Evolutionary conservation across 2,888 invertebrate genomes (phyloP).

Genomic region (Hypomecis atomaria): DNA sequence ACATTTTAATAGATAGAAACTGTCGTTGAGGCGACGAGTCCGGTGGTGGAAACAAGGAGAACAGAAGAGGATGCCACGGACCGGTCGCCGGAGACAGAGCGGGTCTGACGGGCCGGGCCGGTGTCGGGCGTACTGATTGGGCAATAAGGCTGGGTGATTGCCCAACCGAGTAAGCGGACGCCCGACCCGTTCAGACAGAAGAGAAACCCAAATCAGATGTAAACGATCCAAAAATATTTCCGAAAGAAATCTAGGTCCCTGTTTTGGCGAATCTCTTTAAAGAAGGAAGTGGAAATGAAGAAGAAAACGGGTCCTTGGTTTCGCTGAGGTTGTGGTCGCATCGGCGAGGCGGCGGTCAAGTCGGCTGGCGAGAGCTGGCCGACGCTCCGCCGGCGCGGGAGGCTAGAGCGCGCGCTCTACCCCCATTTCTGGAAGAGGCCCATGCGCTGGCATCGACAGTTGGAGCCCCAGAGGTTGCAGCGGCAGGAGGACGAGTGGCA

Average conservation of each 20-base stretch:
- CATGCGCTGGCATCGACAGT: constrained; percentile 94
- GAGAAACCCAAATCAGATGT: constrained; percentile 49
- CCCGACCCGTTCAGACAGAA: constrained; percentile 71
- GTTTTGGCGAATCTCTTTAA: constrained; percentile 68
- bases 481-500: constrained; percentile 94
- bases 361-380: constrained; percentile 73
- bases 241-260: constrained; percentile 80
- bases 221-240: constrained; percentile 80
- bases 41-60: constrained; percentile 50
- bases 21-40: constrained; percentile 62
- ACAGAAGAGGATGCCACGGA: constrained; percentile 56
- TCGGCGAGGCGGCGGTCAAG: constrained; percentile 76
- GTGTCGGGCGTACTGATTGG: constrained; percentile 85
- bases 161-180: constrained; percentile 87
- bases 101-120: constrained; percentile 72
- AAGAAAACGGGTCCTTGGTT: constrained; percentile 71
- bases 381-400: constrained; percentile 67
- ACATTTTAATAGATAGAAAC: constrained; percentile 74
- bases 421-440: constrained; percentile 96
- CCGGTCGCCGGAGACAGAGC: constrained; percentile 66
- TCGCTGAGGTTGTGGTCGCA: constrained; percentile 68
- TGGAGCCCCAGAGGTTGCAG: constrained; percentile 95
- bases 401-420: constrained; percentile 60
- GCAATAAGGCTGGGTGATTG: constrained; percentile 90
- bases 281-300: constrained; percentile 59